These are phyloP conservation scores for Tenebrosternarchus preto DNA, from an alignment of 2,113 vertebrate genomes.

Conservation along the genomic window DNA sequence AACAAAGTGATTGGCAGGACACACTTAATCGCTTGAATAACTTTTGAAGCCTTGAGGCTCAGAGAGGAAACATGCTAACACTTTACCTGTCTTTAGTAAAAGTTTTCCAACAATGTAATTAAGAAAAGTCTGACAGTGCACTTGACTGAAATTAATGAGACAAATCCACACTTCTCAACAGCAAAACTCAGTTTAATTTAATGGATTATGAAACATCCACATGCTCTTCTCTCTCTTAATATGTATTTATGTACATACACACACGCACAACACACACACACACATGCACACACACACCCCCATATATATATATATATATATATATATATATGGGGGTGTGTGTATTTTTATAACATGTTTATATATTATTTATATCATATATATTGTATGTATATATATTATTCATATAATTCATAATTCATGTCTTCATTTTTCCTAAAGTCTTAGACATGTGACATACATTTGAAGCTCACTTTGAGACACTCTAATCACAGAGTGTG, in stretches of 20 bases:
- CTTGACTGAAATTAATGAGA: slow-evolving; percentile 22
- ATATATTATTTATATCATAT: no score
- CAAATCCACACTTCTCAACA: slow-evolving; percentile 4
- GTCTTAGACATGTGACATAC: slow-evolving; percentile 1
- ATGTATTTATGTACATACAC: background rate
- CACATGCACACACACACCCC: background rate
- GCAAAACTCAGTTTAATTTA: background rate
- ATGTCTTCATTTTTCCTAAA: slow-evolving; percentile 7
- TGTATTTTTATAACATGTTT: no score
- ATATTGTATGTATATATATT: slow-evolving; percentile 7
- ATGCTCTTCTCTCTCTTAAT: background rate
- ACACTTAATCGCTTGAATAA: slow-evolving; percentile 26
- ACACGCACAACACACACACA: no score
- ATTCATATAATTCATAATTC: slow-evolving; percentile 39
- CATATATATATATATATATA: background rate
- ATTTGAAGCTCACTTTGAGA: slow-evolving; percentile 14
- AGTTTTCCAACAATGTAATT: slow-evolving; percentile 18
- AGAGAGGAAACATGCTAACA: background rate
- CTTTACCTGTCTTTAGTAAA: slow-evolving; percentile 10
- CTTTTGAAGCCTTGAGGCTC: slow-evolving; percentile 17
- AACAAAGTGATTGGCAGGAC: slow-evolving; percentile 18
- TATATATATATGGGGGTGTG: background rate
- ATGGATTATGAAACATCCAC: background rate
- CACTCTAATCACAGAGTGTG: background rate
- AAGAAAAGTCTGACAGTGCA: slow-evolving; percentile 4